Conservation (phyloP, 2,113 vertebrate genomes). For the Corydoras sp. region DNA sequence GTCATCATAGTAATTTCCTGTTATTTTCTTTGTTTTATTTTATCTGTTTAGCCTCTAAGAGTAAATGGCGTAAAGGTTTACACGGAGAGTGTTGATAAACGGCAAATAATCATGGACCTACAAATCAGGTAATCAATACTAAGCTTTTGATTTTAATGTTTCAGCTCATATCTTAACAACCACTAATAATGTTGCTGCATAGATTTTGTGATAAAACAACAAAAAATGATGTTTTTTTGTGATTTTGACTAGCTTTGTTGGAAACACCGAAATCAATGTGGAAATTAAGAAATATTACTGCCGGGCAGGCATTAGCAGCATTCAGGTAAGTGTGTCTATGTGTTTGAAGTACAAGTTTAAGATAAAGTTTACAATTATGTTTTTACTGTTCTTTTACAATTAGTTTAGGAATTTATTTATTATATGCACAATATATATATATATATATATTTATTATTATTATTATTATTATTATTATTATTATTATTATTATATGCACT, state of each 20-base stretch:
- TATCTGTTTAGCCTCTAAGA: constrained; percentile 75
- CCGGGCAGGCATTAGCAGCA: constrained; percentile 93
- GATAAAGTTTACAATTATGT: no score
- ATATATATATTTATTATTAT: no score
- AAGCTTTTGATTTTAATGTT: no score
- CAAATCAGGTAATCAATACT: constrained; percentile 81
- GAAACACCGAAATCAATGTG: constrained; percentile 90
- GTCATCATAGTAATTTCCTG: background rate
- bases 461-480: no score
- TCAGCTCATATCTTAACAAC: no score
- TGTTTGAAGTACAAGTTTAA: no score
- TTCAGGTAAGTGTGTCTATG: constrained; percentile 72
- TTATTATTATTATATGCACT: no score
- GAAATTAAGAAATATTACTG: constrained; percentile 96
- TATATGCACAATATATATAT: no score
- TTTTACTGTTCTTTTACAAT: no score
- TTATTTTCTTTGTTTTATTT: background rate
- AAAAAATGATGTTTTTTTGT: constrained; percentile 7
- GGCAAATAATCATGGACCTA: constrained; percentile 95
- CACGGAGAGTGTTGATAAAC: constrained; percentile 95
- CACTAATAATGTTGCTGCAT: no score
- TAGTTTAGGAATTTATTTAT: no score
- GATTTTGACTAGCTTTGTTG: constrained; percentile 78
- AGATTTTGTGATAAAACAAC: no score
- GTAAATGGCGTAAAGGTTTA: constrained; percentile 96